Evolutionary conservation across 2,113 vertebrate species (phyloP).

Genomic region (Baryphthengus martii): DNA sequence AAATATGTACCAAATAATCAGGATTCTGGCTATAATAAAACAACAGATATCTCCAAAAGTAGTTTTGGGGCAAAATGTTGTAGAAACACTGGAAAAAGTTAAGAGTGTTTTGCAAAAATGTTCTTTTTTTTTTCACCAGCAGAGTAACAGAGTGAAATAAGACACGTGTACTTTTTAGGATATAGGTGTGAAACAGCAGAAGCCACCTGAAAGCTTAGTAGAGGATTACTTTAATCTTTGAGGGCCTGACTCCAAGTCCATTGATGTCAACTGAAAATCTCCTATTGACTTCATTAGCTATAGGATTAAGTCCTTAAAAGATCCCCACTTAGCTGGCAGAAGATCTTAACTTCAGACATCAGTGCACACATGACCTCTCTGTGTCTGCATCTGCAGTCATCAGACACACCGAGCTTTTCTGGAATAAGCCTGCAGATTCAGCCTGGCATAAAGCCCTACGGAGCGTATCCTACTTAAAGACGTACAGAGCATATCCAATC

Average conservation of each 20-base stretch:
- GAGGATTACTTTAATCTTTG: constrained; percentile 50
- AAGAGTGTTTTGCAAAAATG: background rate
- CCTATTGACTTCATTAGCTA: constrained; percentile 38
- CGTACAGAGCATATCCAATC: accelerated
- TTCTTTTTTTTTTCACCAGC: background rate
- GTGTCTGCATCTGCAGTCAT: background rate
- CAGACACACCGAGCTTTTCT: background rate
- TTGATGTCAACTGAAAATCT: constrained; percentile 47
- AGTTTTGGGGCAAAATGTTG: background rate
- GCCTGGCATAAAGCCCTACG: background rate
- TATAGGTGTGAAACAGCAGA: constrained; percentile 27
- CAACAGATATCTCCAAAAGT: background rate
- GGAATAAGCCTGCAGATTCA: background rate
- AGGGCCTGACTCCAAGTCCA: background rate
- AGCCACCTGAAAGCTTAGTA: constrained; percentile 38
- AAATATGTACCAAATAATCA: background rate
- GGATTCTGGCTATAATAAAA: background rate
- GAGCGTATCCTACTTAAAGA: background rate
- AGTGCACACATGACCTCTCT: background rate
- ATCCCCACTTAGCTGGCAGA: constrained; percentile 36
- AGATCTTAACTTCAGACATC: constrained; percentile 31
- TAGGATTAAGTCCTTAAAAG: constrained; percentile 35
- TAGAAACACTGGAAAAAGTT: background rate
- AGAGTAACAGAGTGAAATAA: background rate
- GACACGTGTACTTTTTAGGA: background rate